Percentiles rank a stretch among this genome's conserved stretches.
phyloP scores from a whole-genome alignment of 2,113 vertebrate species.

The Oryzias woworae region DNA sequence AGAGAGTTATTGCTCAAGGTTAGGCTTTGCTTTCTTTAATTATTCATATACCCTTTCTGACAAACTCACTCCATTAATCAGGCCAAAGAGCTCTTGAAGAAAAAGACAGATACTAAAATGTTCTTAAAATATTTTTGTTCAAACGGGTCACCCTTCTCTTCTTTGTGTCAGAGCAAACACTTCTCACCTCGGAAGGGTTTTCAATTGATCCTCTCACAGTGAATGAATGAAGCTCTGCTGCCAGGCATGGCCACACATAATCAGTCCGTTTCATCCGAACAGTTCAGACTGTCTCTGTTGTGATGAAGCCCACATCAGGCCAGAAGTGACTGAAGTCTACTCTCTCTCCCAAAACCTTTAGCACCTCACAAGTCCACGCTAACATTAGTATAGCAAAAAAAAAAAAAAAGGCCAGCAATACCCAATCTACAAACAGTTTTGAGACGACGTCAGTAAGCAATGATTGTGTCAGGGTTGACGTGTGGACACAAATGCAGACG shows the following conservation, averaged over 20 bases:
- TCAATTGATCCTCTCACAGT: slow-evolving; percentile 44
- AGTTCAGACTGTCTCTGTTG: background rate
- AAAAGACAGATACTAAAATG: background rate
- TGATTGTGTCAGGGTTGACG: too few relatives aligned
- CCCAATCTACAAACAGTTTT: too few relatives aligned
- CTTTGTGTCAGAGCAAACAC: slow-evolving; percentile 36
- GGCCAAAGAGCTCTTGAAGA: background rate
- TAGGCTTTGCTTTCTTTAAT: too few relatives aligned
- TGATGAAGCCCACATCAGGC: background rate
- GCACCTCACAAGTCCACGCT: too few relatives aligned
- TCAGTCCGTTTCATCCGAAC: slow-evolving; percentile 32
- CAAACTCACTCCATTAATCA: background rate
- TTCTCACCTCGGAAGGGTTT: slow-evolving; percentile 40
- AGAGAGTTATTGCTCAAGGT: too few relatives aligned
- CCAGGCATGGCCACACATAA: slow-evolving; percentile 39
- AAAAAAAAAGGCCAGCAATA: too few relatives aligned
- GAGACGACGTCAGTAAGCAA: too few relatives aligned
- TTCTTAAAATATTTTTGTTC: too few relatives aligned
- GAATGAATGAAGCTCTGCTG: slow-evolving; percentile 51
- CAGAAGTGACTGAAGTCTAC: too few relatives aligned
- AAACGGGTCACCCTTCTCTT: slow-evolving; percentile 3
- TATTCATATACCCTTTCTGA: background rate
- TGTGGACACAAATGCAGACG: too few relatives aligned
- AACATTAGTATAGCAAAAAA: too few relatives aligned
- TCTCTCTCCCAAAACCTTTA: too few relatives aligned